Percentiles rank a stretch among this genome's conserved stretches.
Evolutionary conservation across 92 coral and sea anemone species (phyloP).

Genomic region (Anthopleura xanthogrammica): DNA sequence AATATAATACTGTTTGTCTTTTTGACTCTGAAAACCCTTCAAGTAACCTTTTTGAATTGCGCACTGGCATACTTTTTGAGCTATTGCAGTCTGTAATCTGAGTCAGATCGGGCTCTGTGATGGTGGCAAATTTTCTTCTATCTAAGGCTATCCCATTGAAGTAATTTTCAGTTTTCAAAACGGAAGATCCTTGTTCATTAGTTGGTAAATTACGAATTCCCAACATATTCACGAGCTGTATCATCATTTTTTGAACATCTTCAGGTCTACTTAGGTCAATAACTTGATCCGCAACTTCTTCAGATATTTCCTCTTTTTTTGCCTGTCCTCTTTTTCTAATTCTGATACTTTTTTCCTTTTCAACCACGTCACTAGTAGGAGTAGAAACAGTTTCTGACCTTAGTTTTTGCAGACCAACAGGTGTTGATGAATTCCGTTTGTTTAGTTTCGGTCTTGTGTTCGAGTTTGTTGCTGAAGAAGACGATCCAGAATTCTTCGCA

Average conservation of each 20-base stretch:
- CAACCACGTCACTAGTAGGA: neutral
- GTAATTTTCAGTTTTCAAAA: neutral
- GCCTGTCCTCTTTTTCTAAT: neutral
- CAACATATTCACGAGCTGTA: neutral
- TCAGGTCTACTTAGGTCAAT: conserved; percentile 11
- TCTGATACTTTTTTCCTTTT: neutral
- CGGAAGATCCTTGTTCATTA: no score
- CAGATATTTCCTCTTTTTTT: neutral
- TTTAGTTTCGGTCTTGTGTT: neutral
- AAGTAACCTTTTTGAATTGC: neutral
- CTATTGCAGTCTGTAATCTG: neutral
- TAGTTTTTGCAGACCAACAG: neutral
- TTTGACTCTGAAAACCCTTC: neutral
- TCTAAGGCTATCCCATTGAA: neutral
- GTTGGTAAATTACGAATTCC: neutral
- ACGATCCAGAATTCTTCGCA: conserved; percentile 1
- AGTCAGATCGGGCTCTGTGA: neutral
- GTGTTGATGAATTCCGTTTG: neutral
- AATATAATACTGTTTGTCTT: no score
- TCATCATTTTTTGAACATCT: conserved; percentile 6
- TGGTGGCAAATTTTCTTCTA: neutral
- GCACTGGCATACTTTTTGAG: neutral
- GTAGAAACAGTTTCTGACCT: neutral
- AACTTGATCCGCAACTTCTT: neutral
- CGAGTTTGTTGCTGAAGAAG: neutral